These are phyloP conservation scores for Eriocheir sinensis DNA, from an alignment of 1,140 invertebrate genomes.

Conservation along the genomic window DNA sequence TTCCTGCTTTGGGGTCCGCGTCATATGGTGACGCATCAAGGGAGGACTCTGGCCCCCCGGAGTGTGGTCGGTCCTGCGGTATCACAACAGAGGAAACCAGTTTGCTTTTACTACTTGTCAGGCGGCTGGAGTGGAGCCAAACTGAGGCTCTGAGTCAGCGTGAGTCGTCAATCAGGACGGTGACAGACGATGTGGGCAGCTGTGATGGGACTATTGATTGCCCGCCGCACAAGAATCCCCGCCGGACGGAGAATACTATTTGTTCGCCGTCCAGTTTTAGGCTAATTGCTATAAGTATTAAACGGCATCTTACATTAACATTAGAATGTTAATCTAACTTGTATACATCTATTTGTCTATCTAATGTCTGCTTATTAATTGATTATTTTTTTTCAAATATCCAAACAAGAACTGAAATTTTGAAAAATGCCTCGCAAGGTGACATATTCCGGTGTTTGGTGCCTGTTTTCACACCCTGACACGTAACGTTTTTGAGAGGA, in stretches of 20 bases:
- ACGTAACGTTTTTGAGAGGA: neutral
- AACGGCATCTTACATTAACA: neutral
- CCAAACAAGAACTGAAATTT: neutral
- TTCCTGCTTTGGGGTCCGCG: neutral
- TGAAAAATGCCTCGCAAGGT: neutral
- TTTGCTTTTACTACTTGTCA: slow-evolving; percentile 10
- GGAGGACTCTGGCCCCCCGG: neutral
- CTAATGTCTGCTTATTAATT: too few species aligned
- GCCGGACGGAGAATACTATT: neutral
- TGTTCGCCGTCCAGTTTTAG: neutral
- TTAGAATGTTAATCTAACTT: neutral
- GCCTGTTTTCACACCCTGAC: neutral
- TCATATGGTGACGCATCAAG: neutral
- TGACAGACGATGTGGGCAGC: slow-evolving; percentile 39
- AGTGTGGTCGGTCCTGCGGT: neutral
- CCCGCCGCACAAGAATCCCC: neutral
- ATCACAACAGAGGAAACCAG: neutral
- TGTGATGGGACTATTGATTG: slow-evolving; percentile 45
- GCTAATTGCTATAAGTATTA: neutral
- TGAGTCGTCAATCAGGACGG: slow-evolving; percentile 25
- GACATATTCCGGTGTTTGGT: neutral
- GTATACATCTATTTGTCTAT: neutral
- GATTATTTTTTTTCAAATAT: too few species aligned
- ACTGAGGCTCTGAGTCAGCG: slow-evolving; percentile 26
- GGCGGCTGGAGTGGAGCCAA: slow-evolving; percentile 34